A percentile compares a stretch with the other conserved stretches of the same genome.
phyloP scores from a whole-genome alignment of 2,797 vertebrate species.

The Coranthus polyacanthus region DNA sequence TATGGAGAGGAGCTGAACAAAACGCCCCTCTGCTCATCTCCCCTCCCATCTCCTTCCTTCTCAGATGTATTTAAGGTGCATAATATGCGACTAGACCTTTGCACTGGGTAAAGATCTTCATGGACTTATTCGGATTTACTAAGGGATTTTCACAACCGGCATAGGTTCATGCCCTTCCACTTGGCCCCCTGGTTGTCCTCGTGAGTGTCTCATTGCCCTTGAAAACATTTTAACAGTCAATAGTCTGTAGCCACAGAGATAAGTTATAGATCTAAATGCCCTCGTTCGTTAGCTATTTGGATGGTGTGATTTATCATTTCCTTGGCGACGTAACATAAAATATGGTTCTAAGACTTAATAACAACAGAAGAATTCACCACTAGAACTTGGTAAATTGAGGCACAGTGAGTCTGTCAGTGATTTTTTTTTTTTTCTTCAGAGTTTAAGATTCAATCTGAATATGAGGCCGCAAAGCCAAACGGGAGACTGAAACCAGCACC shows the following conservation, averaged over 20 bases:
- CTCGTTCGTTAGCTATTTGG: slow-evolving; percentile 37
- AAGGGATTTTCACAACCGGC: slow-evolving; percentile 69
- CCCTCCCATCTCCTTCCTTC: slow-evolving; percentile 60
- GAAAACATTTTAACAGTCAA: slow-evolving; percentile 72
- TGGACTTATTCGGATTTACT: slow-evolving; percentile 79
- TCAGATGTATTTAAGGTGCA: slow-evolving; percentile 77
- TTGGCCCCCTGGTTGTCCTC: slow-evolving; percentile 59
- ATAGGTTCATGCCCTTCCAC: slow-evolving; percentile 68
- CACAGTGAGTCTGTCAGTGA: slow-evolving; percentile 47
- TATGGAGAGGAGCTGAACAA: slow-evolving; percentile 60
- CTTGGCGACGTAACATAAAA: slow-evolving; percentile 6
- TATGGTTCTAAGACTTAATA: slow-evolving; percentile 21
- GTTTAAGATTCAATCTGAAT: slow-evolving; percentile 56
- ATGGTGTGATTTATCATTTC: slow-evolving; percentile 49
- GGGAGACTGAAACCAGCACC: slow-evolving; percentile 68
- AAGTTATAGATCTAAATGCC: slow-evolving; percentile 57
- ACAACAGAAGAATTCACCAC: slow-evolving; percentile 25
- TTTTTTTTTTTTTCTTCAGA: slow-evolving; percentile 56
- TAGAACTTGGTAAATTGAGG: slow-evolving; percentile 39
- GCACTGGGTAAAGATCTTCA: slow-evolving; percentile 67
- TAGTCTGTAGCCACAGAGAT: slow-evolving; percentile 55
- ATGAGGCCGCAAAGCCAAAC: slow-evolving; percentile 61
- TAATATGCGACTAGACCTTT: slow-evolving; percentile 70
- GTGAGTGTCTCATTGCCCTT: slow-evolving; percentile 71
- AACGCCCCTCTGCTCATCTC: slow-evolving; percentile 46